Conservation (phyloP, 2,888 invertebrate genomes). For the Drosophila niveifrons region DNA sequence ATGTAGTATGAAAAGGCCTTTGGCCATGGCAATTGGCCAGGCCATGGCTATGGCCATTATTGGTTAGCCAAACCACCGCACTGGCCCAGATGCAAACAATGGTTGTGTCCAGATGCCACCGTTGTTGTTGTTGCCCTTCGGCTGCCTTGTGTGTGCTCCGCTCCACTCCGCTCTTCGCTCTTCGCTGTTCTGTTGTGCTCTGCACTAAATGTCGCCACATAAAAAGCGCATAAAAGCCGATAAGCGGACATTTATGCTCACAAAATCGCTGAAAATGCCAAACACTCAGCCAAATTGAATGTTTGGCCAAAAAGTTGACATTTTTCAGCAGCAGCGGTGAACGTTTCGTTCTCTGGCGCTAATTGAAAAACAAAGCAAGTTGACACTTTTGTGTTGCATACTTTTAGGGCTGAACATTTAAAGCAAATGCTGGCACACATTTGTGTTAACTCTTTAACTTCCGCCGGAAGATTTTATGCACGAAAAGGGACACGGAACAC, state of each 20-base stretch:
- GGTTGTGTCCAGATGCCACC: constrained; percentile 36
- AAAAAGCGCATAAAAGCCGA: constrained; percentile 78
- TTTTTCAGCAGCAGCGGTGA: constrained; percentile 3
- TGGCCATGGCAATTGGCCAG: constrained; percentile 53
- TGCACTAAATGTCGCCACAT: constrained; percentile 59
- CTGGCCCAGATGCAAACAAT: constrained; percentile 76
- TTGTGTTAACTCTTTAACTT: constrained; percentile 71
- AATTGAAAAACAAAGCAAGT: constrained; percentile 67
- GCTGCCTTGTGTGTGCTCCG: constrained; percentile 1
- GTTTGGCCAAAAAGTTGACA: constrained; percentile 28
- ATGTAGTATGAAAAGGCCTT: constrained; percentile 25
- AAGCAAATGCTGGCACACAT: constrained; percentile 31
- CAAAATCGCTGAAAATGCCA: constrained; percentile 62
- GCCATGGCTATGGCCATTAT: constrained; percentile 65
- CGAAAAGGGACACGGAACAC: constrained; percentile 19
- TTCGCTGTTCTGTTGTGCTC: constrained; percentile 10
- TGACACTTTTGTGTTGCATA: constrained; percentile 46
- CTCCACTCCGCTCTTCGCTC: neutral
- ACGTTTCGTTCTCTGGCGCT: constrained; percentile 33
- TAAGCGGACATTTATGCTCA: constrained; percentile 77
- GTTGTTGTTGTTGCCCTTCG: constrained; percentile 12
- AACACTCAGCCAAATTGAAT: constrained; percentile 49
- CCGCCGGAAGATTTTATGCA: constrained; percentile 81
- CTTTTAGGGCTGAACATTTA: constrained; percentile 43
- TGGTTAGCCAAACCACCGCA: constrained; percentile 75